Evolutionary conservation across 2,113 vertebrate genomes (phyloP), one percentile per base, ranked within the genome.

Genomic region (Addax nasomaculatus): DNA sequence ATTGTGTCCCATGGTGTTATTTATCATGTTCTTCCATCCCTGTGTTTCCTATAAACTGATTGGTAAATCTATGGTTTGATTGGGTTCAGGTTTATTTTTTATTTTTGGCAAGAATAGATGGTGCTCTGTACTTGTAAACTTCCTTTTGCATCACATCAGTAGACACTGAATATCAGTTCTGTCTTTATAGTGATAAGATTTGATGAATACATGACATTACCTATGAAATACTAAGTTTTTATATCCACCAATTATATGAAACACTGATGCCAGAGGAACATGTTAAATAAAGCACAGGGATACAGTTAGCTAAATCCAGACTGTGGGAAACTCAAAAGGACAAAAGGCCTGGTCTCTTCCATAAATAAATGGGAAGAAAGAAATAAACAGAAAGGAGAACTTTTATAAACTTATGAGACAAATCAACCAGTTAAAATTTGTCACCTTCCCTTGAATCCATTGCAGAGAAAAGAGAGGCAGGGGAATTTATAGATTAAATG

Each of bases 51-150:
- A 43, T 70, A 79, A 83, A 93, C 25, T 70, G 36, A 53, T 85
- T 87, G 33, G 81, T 88, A 94, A 64, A 80, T 85, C 29, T 64
- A 85, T 57, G 15, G 29, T 95, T 89, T 92, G 62, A 85, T 90
- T 96, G 58, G 51, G 85, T 96, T 96, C n/a, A 19, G 57, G 49
- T 93, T 80, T 27, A n/a, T 93, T 90, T 89, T 87, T 78, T 87
- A 84, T 80, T 80, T 55, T 67, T 36, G 78, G 39, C 89, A 88
- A 92, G 85, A 86, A 14, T 93, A 73, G 25, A 25, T 78, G 21
- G 45, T 85, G 47, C 30, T 84, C 2, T 92, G 53, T 92, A 67
- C 45, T 81, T 81, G 45, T 85, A 67, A 89, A 86, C 84, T 93
- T 93, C 53, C 73, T 47, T 93, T 53, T 90, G 62, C 3, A 79